Conservation (phyloP, 2,797 vertebrate genomes). For the Cottoperca gobio region DNA sequence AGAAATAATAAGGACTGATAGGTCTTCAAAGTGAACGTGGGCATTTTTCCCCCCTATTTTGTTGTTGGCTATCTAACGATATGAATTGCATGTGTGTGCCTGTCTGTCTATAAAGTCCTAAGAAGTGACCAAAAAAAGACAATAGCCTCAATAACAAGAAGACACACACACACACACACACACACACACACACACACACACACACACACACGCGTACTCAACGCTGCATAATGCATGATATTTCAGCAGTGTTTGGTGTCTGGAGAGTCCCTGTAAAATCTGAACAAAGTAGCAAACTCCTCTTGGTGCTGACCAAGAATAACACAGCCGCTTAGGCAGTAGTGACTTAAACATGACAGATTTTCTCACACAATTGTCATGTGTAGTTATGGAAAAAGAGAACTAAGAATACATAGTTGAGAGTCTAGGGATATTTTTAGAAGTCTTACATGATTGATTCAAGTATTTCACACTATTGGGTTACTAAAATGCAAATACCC, state of each 20-base stretch:
- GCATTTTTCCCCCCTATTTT: neutral
- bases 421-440: constrained; percentile 33
- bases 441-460: constrained; percentile 24
- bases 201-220: neutral
- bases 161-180: constrained; percentile 7
- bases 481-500: constrained; percentile 12
- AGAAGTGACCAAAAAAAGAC: neutral
- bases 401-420: constrained; percentile 15
- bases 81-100: neutral
- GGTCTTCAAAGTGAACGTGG: neutral
- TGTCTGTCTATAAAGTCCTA: neutral
- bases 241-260: constrained; percentile 24
- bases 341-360: constrained; percentile 21
- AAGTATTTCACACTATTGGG: constrained; percentile 24
- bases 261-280: constrained; percentile 44
- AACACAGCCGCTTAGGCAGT: constrained; percentile 12
- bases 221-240: constrained; percentile 50
- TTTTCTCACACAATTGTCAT: constrained; percentile 6
- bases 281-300: constrained; percentile 36
- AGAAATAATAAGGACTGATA: constrained; percentile 4
- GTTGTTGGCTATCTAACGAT: neutral
- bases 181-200: neutral
- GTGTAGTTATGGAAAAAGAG: neutral
- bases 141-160: too few relatives aligned
- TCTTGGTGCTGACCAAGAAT: constrained; percentile 32